Conservation (phyloP, 1,140 invertebrate species). For the Pseudoatta argentina region DNA sequence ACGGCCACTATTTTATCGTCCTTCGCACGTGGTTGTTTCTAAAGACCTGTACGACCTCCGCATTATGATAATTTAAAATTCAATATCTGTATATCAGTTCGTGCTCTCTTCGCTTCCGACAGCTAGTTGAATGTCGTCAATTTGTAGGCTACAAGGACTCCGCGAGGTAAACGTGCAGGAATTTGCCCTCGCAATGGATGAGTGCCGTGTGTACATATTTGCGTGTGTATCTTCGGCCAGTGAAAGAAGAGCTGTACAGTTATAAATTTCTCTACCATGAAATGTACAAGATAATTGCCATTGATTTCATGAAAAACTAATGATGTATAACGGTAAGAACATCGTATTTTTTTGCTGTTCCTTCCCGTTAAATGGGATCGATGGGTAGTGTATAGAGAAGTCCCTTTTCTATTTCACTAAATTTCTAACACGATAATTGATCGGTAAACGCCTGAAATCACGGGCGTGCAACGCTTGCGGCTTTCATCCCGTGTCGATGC, state of each 20-base stretch:
- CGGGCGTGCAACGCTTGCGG: not conserved
- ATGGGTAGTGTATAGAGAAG: not conserved
- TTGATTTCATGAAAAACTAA: constrained; percentile 2
- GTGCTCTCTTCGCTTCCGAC: constrained; percentile 68
- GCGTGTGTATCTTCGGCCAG: not conserved
- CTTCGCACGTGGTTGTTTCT: not conserved
- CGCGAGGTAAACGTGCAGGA: constrained; percentile 24
- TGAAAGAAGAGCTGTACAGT: not conserved
- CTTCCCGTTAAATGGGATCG: not conserved
- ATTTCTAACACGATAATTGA: constrained; percentile 39
- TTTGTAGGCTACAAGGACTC: constrained; percentile 47
- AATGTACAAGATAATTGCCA: not conserved
- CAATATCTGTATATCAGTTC: constrained; percentile 45
- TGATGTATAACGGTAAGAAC: not conserved
- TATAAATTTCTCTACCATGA: constrained; percentile 32
- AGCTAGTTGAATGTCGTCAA: constrained; percentile 21
- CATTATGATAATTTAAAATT: constrained; percentile 70
- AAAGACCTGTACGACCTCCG: constrained; percentile 44
- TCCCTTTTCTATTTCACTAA: not conserved
- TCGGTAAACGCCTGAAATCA: constrained; percentile 28
- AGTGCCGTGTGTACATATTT: not conserved
- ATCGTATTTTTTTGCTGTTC: not conserved
- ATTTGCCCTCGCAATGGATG: constrained; percentile 32
- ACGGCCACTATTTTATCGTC: constrained; percentile 21
- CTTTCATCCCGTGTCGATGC: constrained; percentile 55